Evolutionary conservation across 2,888 invertebrate genomes (phyloP).

Genomic region (Hermaeophaga mercurialis): DNA sequence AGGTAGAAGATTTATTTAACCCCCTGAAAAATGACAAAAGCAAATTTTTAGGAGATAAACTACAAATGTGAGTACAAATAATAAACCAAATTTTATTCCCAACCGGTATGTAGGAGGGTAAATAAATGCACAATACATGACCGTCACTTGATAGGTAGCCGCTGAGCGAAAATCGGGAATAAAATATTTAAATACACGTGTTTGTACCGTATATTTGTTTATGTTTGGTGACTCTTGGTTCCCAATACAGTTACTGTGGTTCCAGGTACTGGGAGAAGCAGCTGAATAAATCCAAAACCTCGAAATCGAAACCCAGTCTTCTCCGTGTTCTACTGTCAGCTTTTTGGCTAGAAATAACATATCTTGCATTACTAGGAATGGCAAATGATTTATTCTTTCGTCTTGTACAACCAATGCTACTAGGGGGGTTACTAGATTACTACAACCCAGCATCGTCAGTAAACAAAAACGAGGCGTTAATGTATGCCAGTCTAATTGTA

Average conservation of each 20-base stretch:
- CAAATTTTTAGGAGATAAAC: constrained; percentile 10
- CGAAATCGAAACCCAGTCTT: constrained; percentile 66
- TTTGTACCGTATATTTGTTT: too few species aligned
- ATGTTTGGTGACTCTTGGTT: too few species aligned
- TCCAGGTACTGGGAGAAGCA: constrained; percentile 71
- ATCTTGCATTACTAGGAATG: constrained; percentile 65
- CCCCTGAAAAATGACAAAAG: constrained; percentile 10
- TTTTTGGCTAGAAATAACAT: constrained; percentile 68
- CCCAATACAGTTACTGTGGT: too few species aligned
- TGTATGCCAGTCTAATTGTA: constrained; percentile 64
- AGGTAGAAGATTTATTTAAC: constrained; percentile 17
- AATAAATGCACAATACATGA: too few species aligned
- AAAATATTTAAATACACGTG: too few species aligned
- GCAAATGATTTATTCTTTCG: constrained; percentile 61
- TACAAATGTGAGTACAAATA: constrained; percentile 15
- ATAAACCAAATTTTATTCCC: too few species aligned
- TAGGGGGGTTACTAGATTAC: constrained; percentile 67
- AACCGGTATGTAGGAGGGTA: too few species aligned
- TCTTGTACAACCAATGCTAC: constrained; percentile 67
- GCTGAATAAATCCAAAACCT: constrained; percentile 61
- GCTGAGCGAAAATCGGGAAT: too few species aligned
- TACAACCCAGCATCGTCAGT: constrained; percentile 62
- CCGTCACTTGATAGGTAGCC: too few species aligned
- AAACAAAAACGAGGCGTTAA: constrained; percentile 63
- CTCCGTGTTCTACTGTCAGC: constrained; percentile 67